phyloP scores from a whole-genome alignment of 23 tunicate species.

The Oikopleura vanhoeffeni region DNA sequence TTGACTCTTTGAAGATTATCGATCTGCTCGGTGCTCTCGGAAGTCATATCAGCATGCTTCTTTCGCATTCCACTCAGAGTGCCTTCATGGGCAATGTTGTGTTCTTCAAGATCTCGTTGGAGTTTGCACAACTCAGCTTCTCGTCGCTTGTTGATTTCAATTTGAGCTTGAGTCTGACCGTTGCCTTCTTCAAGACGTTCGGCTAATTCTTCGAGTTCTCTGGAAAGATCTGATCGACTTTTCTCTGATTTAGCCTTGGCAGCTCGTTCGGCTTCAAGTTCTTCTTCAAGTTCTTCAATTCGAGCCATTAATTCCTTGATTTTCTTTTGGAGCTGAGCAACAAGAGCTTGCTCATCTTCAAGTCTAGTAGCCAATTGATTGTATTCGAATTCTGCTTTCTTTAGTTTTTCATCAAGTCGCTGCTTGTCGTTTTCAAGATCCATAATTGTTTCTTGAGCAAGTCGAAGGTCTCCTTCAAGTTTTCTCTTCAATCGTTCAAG shows the following conservation, averaged over 20 bases:
- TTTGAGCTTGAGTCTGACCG: slow-evolving; percentile 83
- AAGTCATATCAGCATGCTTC: background rate
- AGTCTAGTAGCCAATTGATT: too few relatives aligned
- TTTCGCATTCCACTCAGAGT: too few relatives aligned
- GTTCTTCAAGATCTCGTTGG: background rate
- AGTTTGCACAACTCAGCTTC: background rate
- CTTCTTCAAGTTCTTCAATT: slow-evolving; percentile 84
- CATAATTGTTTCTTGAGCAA: too few relatives aligned
- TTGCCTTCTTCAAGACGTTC: slow-evolving; percentile 90
- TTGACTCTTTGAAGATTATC: background rate
- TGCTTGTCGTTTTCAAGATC: too few relatives aligned
- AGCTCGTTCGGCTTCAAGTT: slow-evolving; percentile 57
- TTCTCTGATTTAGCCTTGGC: slow-evolving; percentile 66
- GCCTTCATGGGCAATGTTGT: too few relatives aligned
- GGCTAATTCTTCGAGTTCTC: slow-evolving; percentile 73
- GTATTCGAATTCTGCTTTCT: too few relatives aligned
- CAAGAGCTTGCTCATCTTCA: too few relatives aligned
- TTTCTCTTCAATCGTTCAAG: slow-evolving; percentile 64
- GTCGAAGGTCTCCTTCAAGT: too few relatives aligned
- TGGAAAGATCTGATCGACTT: slow-evolving; percentile 59
- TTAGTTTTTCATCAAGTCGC: too few relatives aligned
- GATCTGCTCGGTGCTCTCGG: background rate
- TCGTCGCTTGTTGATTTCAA: too few relatives aligned
- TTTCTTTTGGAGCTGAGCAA: too few relatives aligned
- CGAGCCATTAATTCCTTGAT: slow-evolving; percentile 25